Percentiles rank a stretch among this genome's conserved stretches.
Evolutionary conservation across 2,888 invertebrate species (phyloP).

Genomic region (Zygaena filipendulae): DNA sequence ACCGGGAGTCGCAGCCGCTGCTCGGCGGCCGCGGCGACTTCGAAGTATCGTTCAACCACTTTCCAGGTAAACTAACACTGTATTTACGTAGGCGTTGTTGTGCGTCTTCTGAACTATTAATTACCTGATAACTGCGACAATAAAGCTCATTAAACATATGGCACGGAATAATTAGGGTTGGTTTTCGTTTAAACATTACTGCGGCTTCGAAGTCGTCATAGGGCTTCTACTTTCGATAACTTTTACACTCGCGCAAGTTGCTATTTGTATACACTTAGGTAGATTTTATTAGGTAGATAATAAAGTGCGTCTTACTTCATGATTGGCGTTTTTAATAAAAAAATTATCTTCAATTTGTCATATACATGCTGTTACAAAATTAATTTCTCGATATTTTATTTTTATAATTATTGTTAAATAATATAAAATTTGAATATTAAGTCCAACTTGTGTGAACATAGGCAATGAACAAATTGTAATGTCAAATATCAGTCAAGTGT

Average conservation of each 20-base stretch:
- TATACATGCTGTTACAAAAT: too few species aligned
- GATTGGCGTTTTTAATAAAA: too few species aligned
- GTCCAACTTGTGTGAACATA: conserved; percentile 37
- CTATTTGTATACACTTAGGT: too few species aligned
- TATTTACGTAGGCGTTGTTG: too few species aligned
- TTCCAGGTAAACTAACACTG: conserved; percentile 75
- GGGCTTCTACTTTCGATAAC: too few species aligned
- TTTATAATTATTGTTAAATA: too few species aligned
- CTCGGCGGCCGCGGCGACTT: conserved; percentile 83
- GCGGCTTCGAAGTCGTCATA: too few species aligned
- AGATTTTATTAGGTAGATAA: neutral
- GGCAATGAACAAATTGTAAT: conserved; percentile 28
- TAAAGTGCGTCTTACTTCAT: neutral
- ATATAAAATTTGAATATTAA: neutral
- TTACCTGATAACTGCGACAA: conserved; percentile 21
- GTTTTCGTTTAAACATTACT: too few species aligned
- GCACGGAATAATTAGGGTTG: conserved; percentile 7
- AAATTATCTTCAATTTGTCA: too few species aligned
- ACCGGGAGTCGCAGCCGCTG: conserved; percentile 94
- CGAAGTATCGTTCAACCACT: conserved; percentile 84
- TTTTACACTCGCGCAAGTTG: too few species aligned
- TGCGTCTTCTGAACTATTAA: too few species aligned
- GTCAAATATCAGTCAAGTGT: conserved; percentile 46
- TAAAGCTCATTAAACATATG: conserved; percentile 17
- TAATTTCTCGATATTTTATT: too few species aligned